Evolutionary conservation across 2,797 vertebrate species (phyloP), one percentile per base, ranked within the genome.

Genomic region (Odontamblyopus lacepedii): DNA sequence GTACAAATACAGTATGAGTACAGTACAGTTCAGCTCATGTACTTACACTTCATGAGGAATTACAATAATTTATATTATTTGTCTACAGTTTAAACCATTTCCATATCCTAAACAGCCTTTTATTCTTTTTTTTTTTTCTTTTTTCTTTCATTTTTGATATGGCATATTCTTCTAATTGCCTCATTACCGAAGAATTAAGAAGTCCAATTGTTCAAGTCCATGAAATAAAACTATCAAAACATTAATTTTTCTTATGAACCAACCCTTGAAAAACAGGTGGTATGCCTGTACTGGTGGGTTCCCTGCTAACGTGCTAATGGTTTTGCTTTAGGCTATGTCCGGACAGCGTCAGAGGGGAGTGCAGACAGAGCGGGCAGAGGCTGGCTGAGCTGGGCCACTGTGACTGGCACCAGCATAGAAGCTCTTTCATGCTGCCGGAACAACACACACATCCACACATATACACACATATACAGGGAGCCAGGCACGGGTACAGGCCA

Each of bases 281-380:
- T 16, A 6, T 59, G 23, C 29, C 27, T 59, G 56, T 59, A 27
- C 26, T 15, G 56, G 29, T 80, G 93, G 91, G 92, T 94, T 92
- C 86, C 82, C 84, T 89, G 88, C 85, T 94, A 93, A 94, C 91
- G 91, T 92, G 92, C 92, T 92, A 93, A 91, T 85, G 90, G 90
- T 83, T 88, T 85, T 82, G 81, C 67, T 83, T 78, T 70, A 83
- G 85, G 85, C 86, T 86, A 87, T 69, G 72, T 90, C 88, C 87
- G 85, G 84, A 80, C 80, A 76, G 87, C 88, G 92, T 93, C 92
- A 92, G 91, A 93, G 85, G 44, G 92, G 90, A 90, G 89, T 79
- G 79, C 84, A 90, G 88, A 90, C 84, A 87, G 89, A 90, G 88
- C 89, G 90, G 87, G 87, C 79, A 84, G 88, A 69, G 88, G 84